Base-by-base conservation (phyloP, 2,888 invertebrate genomes). In the Drosophila meridionalis region DNA sequence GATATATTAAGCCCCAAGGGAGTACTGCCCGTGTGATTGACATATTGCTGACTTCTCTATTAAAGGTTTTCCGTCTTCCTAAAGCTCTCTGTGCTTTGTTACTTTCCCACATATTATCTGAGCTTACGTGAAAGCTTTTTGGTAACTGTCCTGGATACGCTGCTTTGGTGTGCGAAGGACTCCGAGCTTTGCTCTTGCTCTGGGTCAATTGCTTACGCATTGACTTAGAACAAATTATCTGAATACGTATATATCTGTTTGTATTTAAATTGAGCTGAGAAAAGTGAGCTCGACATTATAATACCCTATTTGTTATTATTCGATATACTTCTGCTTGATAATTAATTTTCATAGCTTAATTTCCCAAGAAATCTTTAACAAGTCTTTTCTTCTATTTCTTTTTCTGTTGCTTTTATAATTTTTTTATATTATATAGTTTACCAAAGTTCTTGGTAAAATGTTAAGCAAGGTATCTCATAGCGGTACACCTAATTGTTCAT, bases 81-180 rank as follows among this genome's bases (percentile, higher is more conserved):
- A 40, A 76, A 76, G 67, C 63, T 68, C 12, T 14, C 0, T 0
- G 0, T 12, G 26, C 30, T 28, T n/a, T n/a, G 2, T 2, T 12
- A 9, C 8, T 2, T 20, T 12, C 6, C 28, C 7, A 20, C 20
- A 20, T 0, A 2, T 11, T 48, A 0, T 8, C 3, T n/a, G 9
- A 68, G 55, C 55, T 73, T 68, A 40, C n/a, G 0, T 1, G 4
- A 48, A 52, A 71, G 66, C 60, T 67, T n/a, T 3, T 7, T 8
- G 77, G 80, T 78, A 74, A 40, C 2, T 56, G 80, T 69, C 72
- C 34, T 14, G n/a, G 50, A 68, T 78, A 65, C 50, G 4, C 36
- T 4, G 8, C 28, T 12, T 40, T 6, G 2, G 32, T 4, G 34
- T 1, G 8, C 7, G 2, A 40, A 20, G n/a, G 14, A 12, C 20